Evolutionary conservation across 2,888 invertebrate species (phyloP), one percentile per base, ranked within the genome.

Genomic region (Notocelia uddmanniana): DNA sequence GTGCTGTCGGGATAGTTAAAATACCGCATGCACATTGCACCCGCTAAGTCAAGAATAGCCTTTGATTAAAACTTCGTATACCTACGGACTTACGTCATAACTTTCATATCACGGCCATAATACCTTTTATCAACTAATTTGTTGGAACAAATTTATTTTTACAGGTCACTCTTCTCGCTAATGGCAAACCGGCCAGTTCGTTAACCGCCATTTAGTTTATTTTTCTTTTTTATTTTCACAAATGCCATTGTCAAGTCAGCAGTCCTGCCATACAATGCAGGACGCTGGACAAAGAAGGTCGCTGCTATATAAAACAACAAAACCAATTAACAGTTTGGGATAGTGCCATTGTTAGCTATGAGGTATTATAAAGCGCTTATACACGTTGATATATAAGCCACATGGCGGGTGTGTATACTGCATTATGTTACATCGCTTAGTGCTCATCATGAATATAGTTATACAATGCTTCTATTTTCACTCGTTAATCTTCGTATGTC

Each of bases 301-400:
- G 18, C 21, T 3, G 69, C 70, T 58, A 64, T 59, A 67, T 60
- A 71, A 60, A 67, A 71, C 54, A 66, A 59, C 59, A 54, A 70
- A 71, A 67, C 66, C 66, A 71, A 67, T 71, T 71, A 67, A 59
- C 59, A 60, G 66, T 71, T 71, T 67, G 66, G 59, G 34, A 60
- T 59, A 66, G 71, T 18, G 66, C 45, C 66, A 60, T 60, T 67
- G 71, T 71, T 66, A 21, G 52, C 23, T 26, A 50, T 71, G 71
- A 66, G 19, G 64, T n/a, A 58, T 3, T 1, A 55, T 31, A 55
- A 23, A 3, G 55, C 55, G 23, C n/a, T 15, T 23, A 26, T 55
- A 57, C 21, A 23, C 23, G 3, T 23, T 54, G 11, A 54, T 54
- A 23, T 2, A 13, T 21, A 23, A 23, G 21, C 52, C 15, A 41